Conservation (phyloP, 1,140 invertebrate species). For the Drepana arcuata region DNA sequence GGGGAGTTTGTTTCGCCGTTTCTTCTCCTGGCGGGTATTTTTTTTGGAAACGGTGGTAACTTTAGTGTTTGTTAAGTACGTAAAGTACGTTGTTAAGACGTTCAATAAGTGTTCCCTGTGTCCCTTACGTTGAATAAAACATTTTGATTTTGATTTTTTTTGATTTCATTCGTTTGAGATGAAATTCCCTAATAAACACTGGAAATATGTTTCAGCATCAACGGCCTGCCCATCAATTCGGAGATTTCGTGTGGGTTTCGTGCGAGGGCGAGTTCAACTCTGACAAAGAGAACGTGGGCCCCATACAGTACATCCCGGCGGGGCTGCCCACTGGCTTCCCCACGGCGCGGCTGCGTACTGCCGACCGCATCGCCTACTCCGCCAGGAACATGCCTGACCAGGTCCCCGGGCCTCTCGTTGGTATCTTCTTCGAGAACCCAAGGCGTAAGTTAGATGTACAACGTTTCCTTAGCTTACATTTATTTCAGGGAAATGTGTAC, state of each 20-base stretch:
- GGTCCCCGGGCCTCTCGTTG: constrained; percentile 88
- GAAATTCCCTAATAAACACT: too few relatives aligned
- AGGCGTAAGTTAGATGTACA: constrained; percentile 86
- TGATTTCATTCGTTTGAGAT: too few relatives aligned
- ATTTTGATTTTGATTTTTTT: too few relatives aligned
- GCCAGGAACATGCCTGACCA: constrained; percentile 81
- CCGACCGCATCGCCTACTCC: constrained; percentile 77
- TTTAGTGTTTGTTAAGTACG: too few relatives aligned
- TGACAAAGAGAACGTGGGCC: constrained; percentile 91
- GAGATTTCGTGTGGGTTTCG: constrained; percentile 86
- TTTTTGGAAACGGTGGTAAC: too few relatives aligned
- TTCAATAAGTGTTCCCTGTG: too few relatives aligned
- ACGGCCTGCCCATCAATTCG: constrained; percentile 35
- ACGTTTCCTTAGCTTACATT: too few relatives aligned
- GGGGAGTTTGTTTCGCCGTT: too few relatives aligned
- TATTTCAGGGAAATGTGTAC: not conserved
- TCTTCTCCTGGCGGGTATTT: too few relatives aligned
- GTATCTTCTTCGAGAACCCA: constrained; percentile 87
- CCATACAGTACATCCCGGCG: constrained; percentile 84
- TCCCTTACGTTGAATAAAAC: too few relatives aligned
- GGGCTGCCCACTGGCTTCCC: constrained; percentile 81
- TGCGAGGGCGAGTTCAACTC: constrained; percentile 91
- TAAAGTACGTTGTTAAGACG: too few relatives aligned
- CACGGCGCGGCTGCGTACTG: constrained; percentile 76
- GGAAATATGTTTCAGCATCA: constrained; percentile 20